Base-by-base conservation (phyloP, 2,113 vertebrate species). In the Phylloscopus trochiloides region DNA sequence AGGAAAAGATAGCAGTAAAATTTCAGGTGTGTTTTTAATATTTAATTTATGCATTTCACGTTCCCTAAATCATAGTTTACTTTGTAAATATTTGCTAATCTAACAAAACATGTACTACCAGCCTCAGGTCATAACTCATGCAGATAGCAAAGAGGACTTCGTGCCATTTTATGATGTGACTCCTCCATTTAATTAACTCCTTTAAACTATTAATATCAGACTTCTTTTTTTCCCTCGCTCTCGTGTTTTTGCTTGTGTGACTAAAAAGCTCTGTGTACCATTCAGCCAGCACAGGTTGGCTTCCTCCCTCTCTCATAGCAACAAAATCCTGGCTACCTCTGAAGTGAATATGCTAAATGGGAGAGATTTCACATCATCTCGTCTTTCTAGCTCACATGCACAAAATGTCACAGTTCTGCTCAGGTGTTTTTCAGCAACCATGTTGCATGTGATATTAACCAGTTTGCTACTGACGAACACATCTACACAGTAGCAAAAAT, bases 11-110 rank as follows among this genome's bases (percentile, higher is more conserved):
- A 63, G 25, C 87, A 88, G 31, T 85, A 93, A 93, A 92, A 93
- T 84, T 96, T 97, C 65, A 79, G 42, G 65, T 78, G 83, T 50
- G 48, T 18, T 84, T 93, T 92, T 83, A 96, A 71, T 80, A 77
- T 43, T 47, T 90, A 96, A 92, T 94, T 88, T 70, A 83, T 17
- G 62, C 29, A 63, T 96, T 94, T 97, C 81, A 88, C 68, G 31
- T 66, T 54, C 52, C 88, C 65, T 94, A 66, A 97, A 94, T 71
- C 32, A 15, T 54, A 92, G 72, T 88, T 96, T 88, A 96, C 89
- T 97, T 88, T 75, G 88, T 96, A 97, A 97, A 98, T 97, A 97
- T 97, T 97, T 97, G 91, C 92, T 94, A 92, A 94, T 95, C 82
- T 92, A 91, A 96, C 75, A 94, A 97, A 95, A 95, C 54, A 75